Conservation (phyloP, 1,140 invertebrate species). For the Drosophila mauritiana region DNA sequence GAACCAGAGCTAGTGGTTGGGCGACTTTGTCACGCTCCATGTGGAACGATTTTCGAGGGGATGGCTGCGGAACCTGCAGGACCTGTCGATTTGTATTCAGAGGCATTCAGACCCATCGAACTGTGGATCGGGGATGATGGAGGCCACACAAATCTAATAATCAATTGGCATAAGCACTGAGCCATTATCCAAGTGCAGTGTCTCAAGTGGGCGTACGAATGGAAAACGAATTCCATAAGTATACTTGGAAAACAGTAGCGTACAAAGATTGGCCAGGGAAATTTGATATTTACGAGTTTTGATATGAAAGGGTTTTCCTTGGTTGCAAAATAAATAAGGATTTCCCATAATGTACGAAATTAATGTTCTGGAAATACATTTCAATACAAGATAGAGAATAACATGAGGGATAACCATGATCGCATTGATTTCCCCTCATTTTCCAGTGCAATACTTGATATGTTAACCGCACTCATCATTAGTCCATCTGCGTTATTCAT, state of each 20-base stretch:
- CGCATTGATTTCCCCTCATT: neutral
- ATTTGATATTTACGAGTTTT: neutral
- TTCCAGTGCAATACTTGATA: slow-evolving; percentile 6
- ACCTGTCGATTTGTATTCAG: slow-evolving; percentile 38
- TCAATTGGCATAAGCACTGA: slow-evolving; percentile 32
- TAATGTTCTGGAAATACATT: too few species aligned
- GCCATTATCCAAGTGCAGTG: slow-evolving; percentile 6
- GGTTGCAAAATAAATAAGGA: too few species aligned
- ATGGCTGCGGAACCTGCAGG: neutral
- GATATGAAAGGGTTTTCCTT: too few species aligned
- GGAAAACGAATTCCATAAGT: neutral
- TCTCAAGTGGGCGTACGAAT: slow-evolving; percentile 11
- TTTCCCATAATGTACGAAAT: too few species aligned
- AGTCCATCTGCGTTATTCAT: slow-evolving; percentile 43
- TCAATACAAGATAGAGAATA: neutral
- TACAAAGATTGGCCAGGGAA: neutral
- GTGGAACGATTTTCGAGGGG: slow-evolving; percentile 9
- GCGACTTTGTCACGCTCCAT: slow-evolving; percentile 39
- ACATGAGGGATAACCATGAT: too few species aligned
- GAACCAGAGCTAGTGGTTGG: neutral
- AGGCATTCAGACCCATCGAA: slow-evolving; percentile 5
- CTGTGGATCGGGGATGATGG: neutral
- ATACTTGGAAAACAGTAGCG: too few species aligned
- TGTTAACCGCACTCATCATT: slow-evolving; percentile 43
- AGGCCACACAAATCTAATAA: slow-evolving; percentile 38